Conservation (phyloP, 2,797 vertebrate genomes). For the Periparus ater region DNA sequence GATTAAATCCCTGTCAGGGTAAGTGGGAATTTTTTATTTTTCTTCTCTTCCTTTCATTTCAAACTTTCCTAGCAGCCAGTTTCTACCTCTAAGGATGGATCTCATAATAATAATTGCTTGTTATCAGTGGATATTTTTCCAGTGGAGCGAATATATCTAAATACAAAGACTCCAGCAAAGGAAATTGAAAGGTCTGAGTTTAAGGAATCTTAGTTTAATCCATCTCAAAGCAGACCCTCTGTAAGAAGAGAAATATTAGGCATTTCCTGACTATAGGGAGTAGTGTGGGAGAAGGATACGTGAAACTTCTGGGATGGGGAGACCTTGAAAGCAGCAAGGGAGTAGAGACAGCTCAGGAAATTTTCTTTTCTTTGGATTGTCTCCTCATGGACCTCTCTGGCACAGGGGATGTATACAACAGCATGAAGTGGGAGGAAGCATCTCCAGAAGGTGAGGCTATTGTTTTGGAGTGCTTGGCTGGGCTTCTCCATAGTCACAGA, state of each 20-base stretch:
- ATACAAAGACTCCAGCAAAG: conserved; percentile 16
- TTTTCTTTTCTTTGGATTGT: neutral
- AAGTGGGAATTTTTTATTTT: neutral
- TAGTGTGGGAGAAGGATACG: neutral
- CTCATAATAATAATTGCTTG: conserved; percentile 39
- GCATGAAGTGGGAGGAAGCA: neutral
- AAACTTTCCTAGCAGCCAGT: neutral
- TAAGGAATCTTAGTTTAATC: conserved; percentile 7
- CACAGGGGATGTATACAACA: neutral
- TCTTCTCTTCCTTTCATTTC: neutral
- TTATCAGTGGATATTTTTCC: conserved; percentile 45
- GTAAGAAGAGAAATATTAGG: neutral
- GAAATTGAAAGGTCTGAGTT: conserved; percentile 23
- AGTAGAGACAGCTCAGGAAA: neutral
- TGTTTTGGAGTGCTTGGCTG: neutral
- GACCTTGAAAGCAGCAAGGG: neutral
- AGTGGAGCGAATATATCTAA: conserved; percentile 22
- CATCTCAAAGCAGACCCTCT: neutral
- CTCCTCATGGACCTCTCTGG: neutral
- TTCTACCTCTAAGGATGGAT: conserved; percentile 10
- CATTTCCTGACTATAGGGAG: neutral
- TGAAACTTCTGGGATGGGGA: neutral
- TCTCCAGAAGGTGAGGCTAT: neutral
- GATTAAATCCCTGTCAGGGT: conserved; percentile 23
- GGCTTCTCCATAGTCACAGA: neutral